Base-by-base conservation (phyloP, 2,888 invertebrate genomes). In the Craniophora ligustri region DNA sequence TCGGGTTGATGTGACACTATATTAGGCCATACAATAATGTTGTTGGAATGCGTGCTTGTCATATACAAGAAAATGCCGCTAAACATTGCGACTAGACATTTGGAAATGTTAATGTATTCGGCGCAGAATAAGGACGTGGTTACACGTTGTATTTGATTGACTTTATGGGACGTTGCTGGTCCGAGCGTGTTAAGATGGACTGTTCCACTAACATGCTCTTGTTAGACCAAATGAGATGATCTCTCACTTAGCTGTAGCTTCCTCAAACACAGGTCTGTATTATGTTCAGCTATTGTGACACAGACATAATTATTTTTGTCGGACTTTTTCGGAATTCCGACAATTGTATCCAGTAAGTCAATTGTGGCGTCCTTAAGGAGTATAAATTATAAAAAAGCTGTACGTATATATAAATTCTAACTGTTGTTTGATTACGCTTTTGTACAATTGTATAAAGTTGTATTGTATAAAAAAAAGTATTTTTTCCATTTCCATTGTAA, bases 321-420 rank as follows among this genome's bases (percentile, higher is more conserved):
- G 56, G 51, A 53, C 50, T 41, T 31, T 42, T n/a, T 44, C 32
- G 39, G 35, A 42, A n/a, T 32, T 19, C 26, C 15, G 38, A 44
- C 38, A 6, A 55, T 38, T 62, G 28, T 45, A 46, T 46, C 48
- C 35, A 64, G 66, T 72, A 75, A 72, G 18, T 76, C 75, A 75
- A 77, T 76, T 75, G 60, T 42, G 72, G 49, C 75, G 74, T 73
- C 74, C 35, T 42, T 55, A 36, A n/a, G 13, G 40, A 28, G 31
- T 38, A 13, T 19, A 23, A 47, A 49, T 45, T 39, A 14, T 38
- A 48, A 38, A 48, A 50, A 45, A 48, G 31, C 13, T 21, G 60
- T 66, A 40, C 40, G 28, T 63, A 57, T 47, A 41, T 16, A n/a
- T n/a, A n/a, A n/a, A 58, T 34, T 59, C 34, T 64, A 40, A 54